Evolutionary conservation across 2,888 invertebrate genomes (phyloP).

Genomic region (Fragum fragum): DNA sequence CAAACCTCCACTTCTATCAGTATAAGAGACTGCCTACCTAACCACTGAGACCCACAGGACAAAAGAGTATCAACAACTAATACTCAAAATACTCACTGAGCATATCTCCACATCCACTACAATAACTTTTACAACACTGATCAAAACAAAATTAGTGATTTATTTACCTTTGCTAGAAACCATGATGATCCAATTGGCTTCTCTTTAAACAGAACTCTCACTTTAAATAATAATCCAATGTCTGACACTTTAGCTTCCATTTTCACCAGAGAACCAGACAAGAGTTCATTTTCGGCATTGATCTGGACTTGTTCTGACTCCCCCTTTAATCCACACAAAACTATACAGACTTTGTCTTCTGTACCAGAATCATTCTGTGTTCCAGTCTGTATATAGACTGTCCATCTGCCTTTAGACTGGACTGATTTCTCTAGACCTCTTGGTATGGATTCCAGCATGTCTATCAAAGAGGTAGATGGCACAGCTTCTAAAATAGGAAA

Average conservation of each 20-base stretch:
- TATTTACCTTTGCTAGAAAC: conserved; percentile 79
- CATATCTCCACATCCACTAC: too few relatives aligned
- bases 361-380: conserved; percentile 74
- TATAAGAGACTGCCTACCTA: too few relatives aligned
- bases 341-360: conserved; percentile 74
- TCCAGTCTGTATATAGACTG: conserved; percentile 75
- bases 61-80: too few relatives aligned
- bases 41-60: too few relatives aligned
- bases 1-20: too few relatives aligned
- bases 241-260: conserved; percentile 73
- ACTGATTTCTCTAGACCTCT: conserved; percentile 58
- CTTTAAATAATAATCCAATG: conserved; percentile 80
- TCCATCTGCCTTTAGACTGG: conserved; percentile 70
- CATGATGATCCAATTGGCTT: conserved; percentile 76
- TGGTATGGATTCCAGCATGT: conserved; percentile 59
- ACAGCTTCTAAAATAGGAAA: conserved; percentile 52
- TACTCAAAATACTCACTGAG: too few relatives aligned
- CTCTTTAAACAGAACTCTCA: conserved; percentile 77
- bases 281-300: conserved; percentile 74
- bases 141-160: too few relatives aligned
- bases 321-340: conserved; percentile 82
- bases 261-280: conserved; percentile 74
- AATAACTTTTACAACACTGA: too few relatives aligned
- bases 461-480: conserved; percentile 59
- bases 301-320: conserved; percentile 77